Evolutionary conservation across 1,140 invertebrate genomes (phyloP).

Genomic region (Scylla paramamosain): DNA sequence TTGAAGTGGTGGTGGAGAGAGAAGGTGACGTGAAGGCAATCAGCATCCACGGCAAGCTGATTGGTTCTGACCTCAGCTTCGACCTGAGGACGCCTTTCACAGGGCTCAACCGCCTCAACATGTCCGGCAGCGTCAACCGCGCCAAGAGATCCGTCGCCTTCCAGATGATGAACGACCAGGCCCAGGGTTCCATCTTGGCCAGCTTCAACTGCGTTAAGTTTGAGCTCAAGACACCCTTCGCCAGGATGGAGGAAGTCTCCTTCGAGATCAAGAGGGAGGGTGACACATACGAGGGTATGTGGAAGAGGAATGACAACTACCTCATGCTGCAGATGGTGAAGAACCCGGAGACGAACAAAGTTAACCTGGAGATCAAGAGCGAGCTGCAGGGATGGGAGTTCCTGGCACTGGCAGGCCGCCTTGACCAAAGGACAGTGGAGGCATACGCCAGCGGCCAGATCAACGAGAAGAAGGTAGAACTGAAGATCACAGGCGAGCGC

Average conservation of each 20-base stretch:
- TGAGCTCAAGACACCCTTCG: slow-evolving; percentile 68
- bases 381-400: slow-evolving; percentile 73
- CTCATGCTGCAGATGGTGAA: slow-evolving; percentile 29
- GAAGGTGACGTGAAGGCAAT: slow-evolving; percentile 65
- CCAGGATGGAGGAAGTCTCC: slow-evolving; percentile 47
- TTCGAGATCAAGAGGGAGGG: slow-evolving; percentile 56
- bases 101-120: slow-evolving; percentile 60
- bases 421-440: slow-evolving; percentile 38
- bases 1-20: slow-evolving; percentile 61
- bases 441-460: slow-evolving; percentile 60
- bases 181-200: slow-evolving; percentile 58
- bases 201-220: slow-evolving; percentile 70
- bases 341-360: not conserved
- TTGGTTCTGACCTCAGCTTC: slow-evolving; percentile 66
- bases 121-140: slow-evolving; percentile 60
- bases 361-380: slow-evolving; percentile 67
- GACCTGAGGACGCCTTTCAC: slow-evolving; percentile 65
- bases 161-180: slow-evolving; percentile 74
- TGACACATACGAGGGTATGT: slow-evolving; percentile 51
- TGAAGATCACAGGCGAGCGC: slow-evolving; percentile 31
- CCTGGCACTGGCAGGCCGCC: slow-evolving; percentile 60
- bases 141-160: slow-evolving; percentile 72
- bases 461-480: slow-evolving; percentile 45
- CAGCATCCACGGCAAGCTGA: slow-evolving; percentile 69
- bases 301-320: slow-evolving; percentile 71